Base-by-base conservation (phyloP, 2,888 invertebrate genomes). In the Platynereis dumerilii region DNA sequence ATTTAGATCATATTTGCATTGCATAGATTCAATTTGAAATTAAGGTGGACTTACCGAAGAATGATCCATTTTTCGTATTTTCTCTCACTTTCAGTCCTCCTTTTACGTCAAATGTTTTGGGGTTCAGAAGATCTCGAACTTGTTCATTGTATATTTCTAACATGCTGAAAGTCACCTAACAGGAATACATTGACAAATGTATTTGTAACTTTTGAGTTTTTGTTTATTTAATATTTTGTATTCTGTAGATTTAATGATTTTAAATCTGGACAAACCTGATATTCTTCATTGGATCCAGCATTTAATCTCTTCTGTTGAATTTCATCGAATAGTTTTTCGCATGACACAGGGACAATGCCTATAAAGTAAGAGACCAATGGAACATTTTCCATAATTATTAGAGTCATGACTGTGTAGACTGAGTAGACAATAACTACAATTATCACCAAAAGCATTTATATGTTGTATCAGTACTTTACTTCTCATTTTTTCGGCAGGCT, bases 81-180 rank as follows among this genome's bases (percentile, higher is more conserved):
- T 82, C 76, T 63, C 81, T 69, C 10, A 83, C 79, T 68, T 79
- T 79, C 12, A 83, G 73, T 15, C 82, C 80, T 34, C 80, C 80
- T 67, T 81, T 82, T 28, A 71, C 65, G n/a, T 71, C 68, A 54
- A 76, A 64, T 5, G 76, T 65, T 54, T 76, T 76, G 20, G 75
- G 69, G 68, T 76, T 79, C 29, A 83, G 72, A 1, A 83, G 73
- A 64, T 83, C 82, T 26, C 81, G 73, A 26, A 82, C 81, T 65
- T 82, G 80, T 66, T 83, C 83, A 72, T 81, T 83, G 74, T 83
- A 83, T 62, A 83, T 83, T 64, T 83, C 83, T 71, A 82, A 61
- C 80, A 83, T 82, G 66, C 79, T 80, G 59, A 81, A 71, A 1
- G 74, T 72, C 28, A 82, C 82, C 79, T 81, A n/a, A 62, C 3